Evolutionary conservation across 2,113 vertebrate species (phyloP).

Genomic region (Ploceus nigricollis): DNA sequence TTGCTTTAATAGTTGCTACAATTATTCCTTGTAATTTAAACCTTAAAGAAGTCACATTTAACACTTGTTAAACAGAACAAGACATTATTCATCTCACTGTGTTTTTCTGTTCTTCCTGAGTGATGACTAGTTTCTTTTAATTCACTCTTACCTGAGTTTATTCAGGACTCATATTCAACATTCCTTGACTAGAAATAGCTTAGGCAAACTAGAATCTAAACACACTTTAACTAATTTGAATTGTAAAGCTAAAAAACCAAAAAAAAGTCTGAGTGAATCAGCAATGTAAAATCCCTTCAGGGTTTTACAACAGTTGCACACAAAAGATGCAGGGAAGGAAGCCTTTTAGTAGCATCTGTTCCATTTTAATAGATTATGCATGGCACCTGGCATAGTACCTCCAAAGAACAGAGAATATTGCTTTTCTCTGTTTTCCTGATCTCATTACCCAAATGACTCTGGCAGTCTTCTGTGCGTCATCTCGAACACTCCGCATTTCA

Average conservation of each 20-base stretch:
- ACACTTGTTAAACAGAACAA: background rate
- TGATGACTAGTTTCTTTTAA: background rate
- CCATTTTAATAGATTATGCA: background rate
- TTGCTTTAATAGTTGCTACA: background rate
- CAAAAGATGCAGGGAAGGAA: background rate
- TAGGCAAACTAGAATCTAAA: background rate
- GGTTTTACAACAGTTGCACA: background rate
- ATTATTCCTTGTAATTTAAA: background rate
- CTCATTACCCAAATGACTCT: background rate
- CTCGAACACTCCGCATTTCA: background rate
- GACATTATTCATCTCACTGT: background rate
- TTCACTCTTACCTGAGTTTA: background rate
- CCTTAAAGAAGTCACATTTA: background rate
- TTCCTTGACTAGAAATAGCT: background rate
- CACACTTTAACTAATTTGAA: background rate
- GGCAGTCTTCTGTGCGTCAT: background rate
- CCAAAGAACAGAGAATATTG: background rate
- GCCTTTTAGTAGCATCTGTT: background rate
- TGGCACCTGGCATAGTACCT: background rate
- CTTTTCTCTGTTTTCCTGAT: background rate
- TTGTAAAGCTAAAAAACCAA: background rate
- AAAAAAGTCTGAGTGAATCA: background rate
- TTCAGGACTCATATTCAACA: background rate
- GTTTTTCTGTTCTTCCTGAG: background rate
- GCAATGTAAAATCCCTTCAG: background rate